A percentile compares a stretch with the other conserved stretches of the same genome.
These are phyloP conservation scores for Cygnus buccinator DNA, from an alignment of 2,113 vertebrate species.

Conservation along the genomic window DNA sequence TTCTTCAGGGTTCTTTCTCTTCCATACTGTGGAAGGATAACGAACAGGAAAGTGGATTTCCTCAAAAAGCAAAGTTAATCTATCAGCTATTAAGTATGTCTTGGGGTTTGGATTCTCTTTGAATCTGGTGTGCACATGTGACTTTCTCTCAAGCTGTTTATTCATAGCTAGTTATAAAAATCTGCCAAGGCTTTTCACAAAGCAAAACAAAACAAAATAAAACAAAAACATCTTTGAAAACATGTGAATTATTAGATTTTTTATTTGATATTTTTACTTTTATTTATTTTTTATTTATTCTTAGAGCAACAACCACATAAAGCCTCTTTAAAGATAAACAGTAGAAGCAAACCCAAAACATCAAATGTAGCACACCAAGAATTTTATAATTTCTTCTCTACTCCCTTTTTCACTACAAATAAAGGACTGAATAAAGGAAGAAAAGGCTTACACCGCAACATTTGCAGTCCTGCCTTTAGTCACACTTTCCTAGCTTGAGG, in stretches of 20 bases:
- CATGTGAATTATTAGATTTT: too few species aligned
- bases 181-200: background rate
- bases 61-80: background rate
- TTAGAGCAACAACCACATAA: background rate
- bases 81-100: background rate
- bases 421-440: background rate
- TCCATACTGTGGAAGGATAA: background rate
- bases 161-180: background rate
- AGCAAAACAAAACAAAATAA: background rate
- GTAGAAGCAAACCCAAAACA: background rate
- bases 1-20: background rate
- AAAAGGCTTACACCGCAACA: conserved; percentile 26
- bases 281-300: conserved; percentile 16
- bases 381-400: background rate
- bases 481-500: conserved; percentile 23
- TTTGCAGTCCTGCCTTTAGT: background rate
- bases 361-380: background rate
- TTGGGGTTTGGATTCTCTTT: background rate
- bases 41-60: background rate
- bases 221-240: background rate
- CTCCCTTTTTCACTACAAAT: background rate
- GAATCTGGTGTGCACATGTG: background rate
- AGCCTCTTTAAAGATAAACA: background rate
- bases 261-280: background rate
- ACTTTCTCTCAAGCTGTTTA: background rate